These are phyloP conservation scores for Spinus pinus DNA, from an alignment of 2,797 vertebrate genomes.

Conservation along the genomic window DNA sequence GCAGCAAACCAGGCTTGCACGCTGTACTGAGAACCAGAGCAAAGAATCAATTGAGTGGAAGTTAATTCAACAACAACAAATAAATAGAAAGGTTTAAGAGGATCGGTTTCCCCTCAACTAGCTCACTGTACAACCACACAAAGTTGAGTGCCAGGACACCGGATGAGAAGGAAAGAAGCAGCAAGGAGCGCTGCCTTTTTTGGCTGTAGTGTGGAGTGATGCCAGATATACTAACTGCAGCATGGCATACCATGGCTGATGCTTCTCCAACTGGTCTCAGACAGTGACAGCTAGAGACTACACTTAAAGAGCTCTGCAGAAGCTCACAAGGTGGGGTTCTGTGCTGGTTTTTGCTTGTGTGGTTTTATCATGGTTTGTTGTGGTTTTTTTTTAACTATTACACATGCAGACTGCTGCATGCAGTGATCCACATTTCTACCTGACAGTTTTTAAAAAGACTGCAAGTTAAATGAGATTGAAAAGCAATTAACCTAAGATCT, in stretches of 20 bases:
- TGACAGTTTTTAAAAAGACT: background rate
- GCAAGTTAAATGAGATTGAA: background rate
- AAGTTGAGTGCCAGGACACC: background rate
- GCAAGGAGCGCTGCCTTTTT: background rate
- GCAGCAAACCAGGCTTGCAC: background rate
- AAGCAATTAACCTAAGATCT: background rate
- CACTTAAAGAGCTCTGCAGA: background rate
- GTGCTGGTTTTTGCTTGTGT: background rate
- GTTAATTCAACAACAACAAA: constrained; percentile 28
- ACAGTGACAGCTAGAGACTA: background rate
- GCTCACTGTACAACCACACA: background rate
- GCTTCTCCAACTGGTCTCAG: background rate
- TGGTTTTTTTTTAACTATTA: background rate
- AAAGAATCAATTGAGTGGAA: background rate
- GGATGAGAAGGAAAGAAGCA: background rate
- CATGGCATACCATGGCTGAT: background rate
- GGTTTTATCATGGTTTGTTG: background rate
- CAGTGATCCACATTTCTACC: background rate
- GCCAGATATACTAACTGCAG: background rate
- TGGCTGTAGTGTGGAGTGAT: accelerated
- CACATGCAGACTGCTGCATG: background rate
- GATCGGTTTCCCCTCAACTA: background rate
- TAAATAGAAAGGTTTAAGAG: constrained; percentile 26
- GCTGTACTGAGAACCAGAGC: background rate
- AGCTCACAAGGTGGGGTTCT: background rate